Evolutionary conservation across 2,888 invertebrate species (phyloP).

Genomic region (Nomada goodeniana): DNA sequence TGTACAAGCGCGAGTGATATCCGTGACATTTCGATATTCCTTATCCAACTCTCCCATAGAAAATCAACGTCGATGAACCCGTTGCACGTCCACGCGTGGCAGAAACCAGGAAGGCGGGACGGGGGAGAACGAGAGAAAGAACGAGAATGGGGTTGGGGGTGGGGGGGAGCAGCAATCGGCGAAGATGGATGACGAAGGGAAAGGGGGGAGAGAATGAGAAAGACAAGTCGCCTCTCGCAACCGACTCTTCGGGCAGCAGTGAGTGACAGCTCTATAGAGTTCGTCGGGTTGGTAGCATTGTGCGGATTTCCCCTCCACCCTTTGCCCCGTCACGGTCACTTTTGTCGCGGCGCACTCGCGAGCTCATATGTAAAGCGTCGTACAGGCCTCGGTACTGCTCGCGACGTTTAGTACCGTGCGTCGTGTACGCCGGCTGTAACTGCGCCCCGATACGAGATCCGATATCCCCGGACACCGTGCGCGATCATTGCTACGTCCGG

Average conservation of each 20-base stretch:
- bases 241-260: constrained; percentile 72
- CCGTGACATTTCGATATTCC: constrained; percentile 69
- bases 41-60: constrained; percentile 69
- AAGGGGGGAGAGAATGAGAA: constrained; percentile 51
- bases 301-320: constrained; percentile 69
- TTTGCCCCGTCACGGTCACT: constrained; percentile 56
- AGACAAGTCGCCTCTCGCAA: constrained; percentile 69
- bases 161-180: not conserved
- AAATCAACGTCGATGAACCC: constrained; percentile 74
- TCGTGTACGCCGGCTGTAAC: constrained; percentile 61
- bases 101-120: constrained; percentile 39
- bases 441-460: constrained; percentile 43
- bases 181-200: constrained; percentile 32
- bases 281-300: constrained; percentile 82
- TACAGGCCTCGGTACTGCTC: constrained; percentile 53
- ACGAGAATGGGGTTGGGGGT: constrained; percentile 8
- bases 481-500: constrained; percentile 42
- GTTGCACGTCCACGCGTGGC: constrained; percentile 62
- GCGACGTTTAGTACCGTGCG: constrained; percentile 71
- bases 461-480: constrained; percentile 35
- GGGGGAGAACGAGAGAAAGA: constrained; percentile 16
- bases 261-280: constrained; percentile 83
- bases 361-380: constrained; percentile 71
- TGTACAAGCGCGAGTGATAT: constrained; percentile 51
- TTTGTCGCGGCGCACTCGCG: constrained; percentile 62